Percentiles rank a stretch among this genome's conserved stretches.
Conservation (phyloP, 2,113 vertebrate genomes). For the Psilopsiagon aurifrons region DNA sequence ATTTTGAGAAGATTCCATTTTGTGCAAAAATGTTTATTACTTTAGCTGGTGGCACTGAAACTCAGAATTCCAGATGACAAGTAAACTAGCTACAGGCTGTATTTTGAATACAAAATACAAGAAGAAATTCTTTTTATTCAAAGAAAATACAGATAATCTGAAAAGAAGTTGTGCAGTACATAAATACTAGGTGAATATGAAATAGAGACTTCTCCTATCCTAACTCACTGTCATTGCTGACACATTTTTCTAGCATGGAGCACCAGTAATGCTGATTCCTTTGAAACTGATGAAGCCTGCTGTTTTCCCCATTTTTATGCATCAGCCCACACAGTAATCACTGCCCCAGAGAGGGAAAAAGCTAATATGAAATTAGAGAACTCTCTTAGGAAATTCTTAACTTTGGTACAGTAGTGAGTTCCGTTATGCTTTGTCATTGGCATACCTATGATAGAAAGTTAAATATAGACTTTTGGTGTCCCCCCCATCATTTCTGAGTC, state of each 20-base stretch:
- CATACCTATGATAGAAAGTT: neutral
- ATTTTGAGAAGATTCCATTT: conserved; percentile 22
- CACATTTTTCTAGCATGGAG: conserved; percentile 19
- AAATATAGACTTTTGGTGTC: neutral
- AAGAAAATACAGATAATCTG: neutral
- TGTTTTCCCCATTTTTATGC: conserved; percentile 1
- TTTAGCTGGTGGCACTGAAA: conserved; percentile 30
- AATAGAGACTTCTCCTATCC: neutral
- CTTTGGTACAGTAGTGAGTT: neutral
- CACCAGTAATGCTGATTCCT: neutral
- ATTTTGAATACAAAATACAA: neutral
- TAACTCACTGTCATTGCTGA: neutral
- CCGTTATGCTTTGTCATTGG: neutral
- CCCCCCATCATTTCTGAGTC: neutral
- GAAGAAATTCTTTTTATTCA: neutral
- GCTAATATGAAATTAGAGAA: conserved; percentile 27
- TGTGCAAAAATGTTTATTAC: conserved; percentile 27
- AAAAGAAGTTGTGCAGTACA: neutral
- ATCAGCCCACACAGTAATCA: neutral
- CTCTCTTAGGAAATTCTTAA: neutral
- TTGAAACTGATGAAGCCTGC: neutral
- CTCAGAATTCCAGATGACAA: conserved; percentile 31
- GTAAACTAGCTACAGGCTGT: neutral
- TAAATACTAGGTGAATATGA: neutral
- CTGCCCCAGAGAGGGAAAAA: neutral